Evolutionary conservation across 2,113 vertebrate genomes (phyloP), one percentile per base, ranked within the genome.

Genomic region (Ceratotherium simum): DNA sequence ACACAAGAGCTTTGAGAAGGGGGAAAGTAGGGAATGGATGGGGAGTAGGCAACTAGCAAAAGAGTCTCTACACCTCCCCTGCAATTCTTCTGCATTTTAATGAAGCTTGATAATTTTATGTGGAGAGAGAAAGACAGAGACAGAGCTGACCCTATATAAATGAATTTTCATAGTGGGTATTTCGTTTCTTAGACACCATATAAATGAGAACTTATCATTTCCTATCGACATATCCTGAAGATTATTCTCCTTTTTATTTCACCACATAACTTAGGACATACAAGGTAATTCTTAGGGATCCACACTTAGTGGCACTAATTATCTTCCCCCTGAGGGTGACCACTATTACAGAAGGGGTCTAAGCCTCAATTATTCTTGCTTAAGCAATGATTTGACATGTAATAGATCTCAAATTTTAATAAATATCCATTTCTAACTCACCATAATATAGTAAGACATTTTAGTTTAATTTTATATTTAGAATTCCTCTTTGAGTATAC

Each of bases 391-490:
- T 39, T 83, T 73, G 25, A 42, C 2, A 0, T 79, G 70, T 60
- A 10, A n/a, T 11, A 73, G n/a, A 79, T 58, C 56, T 78, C 18
- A 78, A 39, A 82, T 54, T 90, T 88, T 33, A 31, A 58, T 39
- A 51, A 95, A 58, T 11, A 42, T 9, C 29, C 69, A 82, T n/a
- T 89, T 91, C 25, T 76, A 58, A 88, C 18, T 75, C 29, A 88
- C 25, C 8, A 42, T 33, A 78, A 83, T 3, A 85, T 6, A 67
- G 6, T 54, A 83, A 79, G 54, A 81, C 6, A 84, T 72, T 78
- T 96, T 39, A 76, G 31, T 72, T 86, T 79, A 54, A 46, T 65
- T 51, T 95, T 83, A 73, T 42, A 81, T 72, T 92, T 76, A 89
- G 42, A 31, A 27, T 78, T 92, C 62, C 80, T 51, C 3, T 92